A percentile compares a stretch with the other conserved stretches of the same genome.
These are phyloP conservation scores for Epistrophe grossulariae DNA, from an alignment of 2,888 invertebrate genomes.

Conservation along the genomic window DNA sequence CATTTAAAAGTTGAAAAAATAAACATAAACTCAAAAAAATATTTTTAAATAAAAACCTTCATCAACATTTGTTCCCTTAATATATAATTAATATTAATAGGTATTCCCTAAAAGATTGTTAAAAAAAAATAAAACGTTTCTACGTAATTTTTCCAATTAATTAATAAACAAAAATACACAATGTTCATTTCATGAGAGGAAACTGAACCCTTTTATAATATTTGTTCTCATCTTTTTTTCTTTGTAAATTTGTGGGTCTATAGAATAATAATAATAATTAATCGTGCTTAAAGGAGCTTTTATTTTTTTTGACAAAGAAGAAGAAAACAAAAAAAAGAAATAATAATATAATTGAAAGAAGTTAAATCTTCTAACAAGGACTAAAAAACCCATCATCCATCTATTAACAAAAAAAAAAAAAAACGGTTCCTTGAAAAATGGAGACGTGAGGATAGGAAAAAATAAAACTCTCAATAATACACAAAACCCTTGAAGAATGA, in stretches of 20 bases:
- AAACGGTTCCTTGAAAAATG: neutral
- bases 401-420: neutral
- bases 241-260: conserved; percentile 11
- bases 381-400: conserved; percentile 13
- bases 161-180: conserved; percentile 14
- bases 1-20: no score
- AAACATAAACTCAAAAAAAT: no score
- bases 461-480: conserved; percentile 23
- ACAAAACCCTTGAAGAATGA: conserved; percentile 4
- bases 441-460: neutral
- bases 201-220: conserved; percentile 7
- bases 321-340: neutral
- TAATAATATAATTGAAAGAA: conserved; percentile 24
- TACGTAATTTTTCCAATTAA: conserved; percentile 24
- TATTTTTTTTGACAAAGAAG: neutral
- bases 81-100: conserved; percentile 5
- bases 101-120: neutral
- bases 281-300: neutral
- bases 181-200: neutral
- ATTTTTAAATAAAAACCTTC: neutral
- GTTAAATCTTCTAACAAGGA: conserved; percentile 6
- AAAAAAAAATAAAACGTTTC: neutral
- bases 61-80: neutral
- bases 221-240: neutral
- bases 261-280: conserved; percentile 15